Conservation (phyloP, 1,140 invertebrate species). For the Conus betulinus region DNA sequence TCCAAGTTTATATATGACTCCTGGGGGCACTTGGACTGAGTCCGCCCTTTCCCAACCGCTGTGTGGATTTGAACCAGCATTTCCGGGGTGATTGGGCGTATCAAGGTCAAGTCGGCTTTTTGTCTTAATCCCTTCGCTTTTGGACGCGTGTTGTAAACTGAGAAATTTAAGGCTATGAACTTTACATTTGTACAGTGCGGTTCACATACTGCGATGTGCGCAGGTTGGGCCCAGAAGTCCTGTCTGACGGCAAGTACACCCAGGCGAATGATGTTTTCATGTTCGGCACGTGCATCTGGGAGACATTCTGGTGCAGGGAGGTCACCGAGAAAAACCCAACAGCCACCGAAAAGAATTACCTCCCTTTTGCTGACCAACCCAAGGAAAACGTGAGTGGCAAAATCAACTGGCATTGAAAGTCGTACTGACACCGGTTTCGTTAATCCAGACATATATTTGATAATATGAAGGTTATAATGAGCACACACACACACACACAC, state of each 20-base stretch:
- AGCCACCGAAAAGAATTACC: not conserved
- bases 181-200: not conserved
- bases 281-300: constrained; percentile 31
- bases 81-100: not conserved
- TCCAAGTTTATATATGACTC: too few relatives aligned
- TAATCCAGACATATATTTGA: too few relatives aligned
- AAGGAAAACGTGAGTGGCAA: not conserved
- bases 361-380: constrained; percentile 19
- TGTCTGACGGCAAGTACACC: constrained; percentile 1
- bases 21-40: too few relatives aligned
- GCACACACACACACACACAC: constrained; percentile 25
- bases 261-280: constrained; percentile 23
- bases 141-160: too few relatives aligned
- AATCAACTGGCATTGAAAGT: too few relatives aligned
- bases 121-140: too few relatives aligned
- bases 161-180: too few relatives aligned
- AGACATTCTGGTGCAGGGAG: constrained; percentile 14
- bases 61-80: too few relatives aligned
- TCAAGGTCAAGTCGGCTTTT: too few relatives aligned
- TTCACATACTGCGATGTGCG: not conserved
- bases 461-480: not conserved
- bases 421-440: too few relatives aligned
- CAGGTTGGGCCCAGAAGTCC: constrained; percentile 35
- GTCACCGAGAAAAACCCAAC: not conserved
- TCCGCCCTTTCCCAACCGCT: too few relatives aligned